These are phyloP conservation scores for Picathartes gymnocephalus DNA, from an alignment of 2,113 vertebrate genomes.

Conservation along the genomic window DNA sequence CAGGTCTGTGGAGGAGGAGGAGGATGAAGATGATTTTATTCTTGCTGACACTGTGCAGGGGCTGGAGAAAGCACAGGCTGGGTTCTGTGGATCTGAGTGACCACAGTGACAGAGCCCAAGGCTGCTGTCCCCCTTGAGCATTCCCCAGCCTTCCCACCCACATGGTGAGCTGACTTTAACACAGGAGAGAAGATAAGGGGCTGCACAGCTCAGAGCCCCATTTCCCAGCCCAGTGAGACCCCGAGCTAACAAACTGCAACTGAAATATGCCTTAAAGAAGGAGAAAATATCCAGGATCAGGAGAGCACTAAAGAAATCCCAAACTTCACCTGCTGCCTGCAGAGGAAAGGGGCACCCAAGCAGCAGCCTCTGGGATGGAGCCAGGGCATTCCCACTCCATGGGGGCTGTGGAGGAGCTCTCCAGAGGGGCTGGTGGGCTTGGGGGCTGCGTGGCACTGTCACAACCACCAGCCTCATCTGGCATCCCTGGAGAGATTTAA, in stretches of 20 bases:
- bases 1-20: background rate
- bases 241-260: background rate
- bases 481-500: background rate
- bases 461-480: background rate
- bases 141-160: background rate
- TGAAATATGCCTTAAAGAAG: background rate
- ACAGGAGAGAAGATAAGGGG: background rate
- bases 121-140: rapidly evolving
- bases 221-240: background rate
- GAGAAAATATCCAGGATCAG: background rate
- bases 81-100: background rate
- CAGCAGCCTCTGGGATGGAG: background rate
- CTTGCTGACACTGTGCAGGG: background rate
- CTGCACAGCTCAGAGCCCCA: background rate
- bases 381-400: background rate
- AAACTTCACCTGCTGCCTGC: background rate
- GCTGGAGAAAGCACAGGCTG: background rate
- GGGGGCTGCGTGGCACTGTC: background rate
- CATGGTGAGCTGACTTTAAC: rapidly evolving
- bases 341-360: background rate
- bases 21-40: background rate
- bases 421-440: background rate
- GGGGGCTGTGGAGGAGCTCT: background rate
- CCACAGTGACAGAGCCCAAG: background rate
- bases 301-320: background rate